Percentiles rank a stretch among this genome's conserved stretches.
Conservation (phyloP, 1,140 invertebrate species). For the Psilanteris sp. region DNA sequence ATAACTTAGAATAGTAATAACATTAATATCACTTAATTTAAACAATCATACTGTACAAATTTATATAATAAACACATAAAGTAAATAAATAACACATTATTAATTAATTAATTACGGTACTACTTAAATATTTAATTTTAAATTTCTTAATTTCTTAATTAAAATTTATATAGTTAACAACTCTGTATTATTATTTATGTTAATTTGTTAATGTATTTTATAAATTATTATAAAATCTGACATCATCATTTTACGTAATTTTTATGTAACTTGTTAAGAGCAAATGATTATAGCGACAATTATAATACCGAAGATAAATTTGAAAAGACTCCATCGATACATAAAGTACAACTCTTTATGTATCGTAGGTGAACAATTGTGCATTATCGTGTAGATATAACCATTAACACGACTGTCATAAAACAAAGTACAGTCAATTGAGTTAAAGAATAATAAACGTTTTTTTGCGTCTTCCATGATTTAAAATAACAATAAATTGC, state of each 20-base stretch:
- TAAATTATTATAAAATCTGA: slow-evolving; percentile 7
- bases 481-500: slow-evolving; percentile 37
- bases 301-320: slow-evolving; percentile 30
- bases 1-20: no score
- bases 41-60: no score
- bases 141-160: no score
- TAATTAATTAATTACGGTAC: no score
- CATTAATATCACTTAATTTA: no score
- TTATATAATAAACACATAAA: no score
- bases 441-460: slow-evolving; percentile 22
- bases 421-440: slow-evolving; percentile 39
- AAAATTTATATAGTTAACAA: no score
- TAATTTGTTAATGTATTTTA: not conserved
- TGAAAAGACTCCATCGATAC: slow-evolving; percentile 22
- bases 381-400: slow-evolving; percentile 29
- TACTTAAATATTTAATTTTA: no score
- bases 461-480: slow-evolving; percentile 41
- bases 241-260: slow-evolving; percentile 21
- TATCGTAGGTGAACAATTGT: slow-evolving; percentile 29
- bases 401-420: slow-evolving; percentile 35
- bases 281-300: slow-evolving; percentile 6
- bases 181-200: no score
- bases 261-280: slow-evolving; percentile 16
- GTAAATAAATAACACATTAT: no score
- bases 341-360: slow-evolving; percentile 21